Conservation (phyloP, 2,888 invertebrate genomes). For the Stenichneumon culpator region DNA sequence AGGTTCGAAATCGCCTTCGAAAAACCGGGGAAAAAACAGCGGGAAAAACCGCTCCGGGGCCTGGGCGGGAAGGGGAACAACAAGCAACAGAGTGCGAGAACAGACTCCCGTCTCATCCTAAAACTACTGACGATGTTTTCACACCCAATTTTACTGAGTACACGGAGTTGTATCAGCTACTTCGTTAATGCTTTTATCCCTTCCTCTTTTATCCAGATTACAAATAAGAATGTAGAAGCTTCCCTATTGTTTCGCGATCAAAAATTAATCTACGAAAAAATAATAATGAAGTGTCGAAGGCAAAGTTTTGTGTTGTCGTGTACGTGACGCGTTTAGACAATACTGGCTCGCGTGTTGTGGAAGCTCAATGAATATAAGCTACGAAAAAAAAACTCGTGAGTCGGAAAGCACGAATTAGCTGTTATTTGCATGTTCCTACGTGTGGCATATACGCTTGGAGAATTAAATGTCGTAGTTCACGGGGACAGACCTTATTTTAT, state of each 20-base stretch:
- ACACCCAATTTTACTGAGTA: no score
- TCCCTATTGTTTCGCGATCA: neutral
- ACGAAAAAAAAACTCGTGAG: conserved; percentile 22
- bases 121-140: no score
- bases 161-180: neutral
- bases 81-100: no score
- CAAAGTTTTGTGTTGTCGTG: neutral
- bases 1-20: no score
- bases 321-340: neutral
- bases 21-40: no score
- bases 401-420: conserved; percentile 9
- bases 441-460: neutral
- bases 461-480: conserved; percentile 12
- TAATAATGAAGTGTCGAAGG: neutral
- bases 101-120: no score
- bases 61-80: no score
- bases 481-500: neutral
- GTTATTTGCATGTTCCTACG: neutral
- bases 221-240: neutral
- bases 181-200: neutral
- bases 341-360: neutral
- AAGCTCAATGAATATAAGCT: neutral
- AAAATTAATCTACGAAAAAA: neutral
- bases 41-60: no score
- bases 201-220: neutral